phyloP scores from a whole-genome alignment of 35 echinoderm and acorn worm species.

The Strongylocentrotus purpuratus region DNA sequence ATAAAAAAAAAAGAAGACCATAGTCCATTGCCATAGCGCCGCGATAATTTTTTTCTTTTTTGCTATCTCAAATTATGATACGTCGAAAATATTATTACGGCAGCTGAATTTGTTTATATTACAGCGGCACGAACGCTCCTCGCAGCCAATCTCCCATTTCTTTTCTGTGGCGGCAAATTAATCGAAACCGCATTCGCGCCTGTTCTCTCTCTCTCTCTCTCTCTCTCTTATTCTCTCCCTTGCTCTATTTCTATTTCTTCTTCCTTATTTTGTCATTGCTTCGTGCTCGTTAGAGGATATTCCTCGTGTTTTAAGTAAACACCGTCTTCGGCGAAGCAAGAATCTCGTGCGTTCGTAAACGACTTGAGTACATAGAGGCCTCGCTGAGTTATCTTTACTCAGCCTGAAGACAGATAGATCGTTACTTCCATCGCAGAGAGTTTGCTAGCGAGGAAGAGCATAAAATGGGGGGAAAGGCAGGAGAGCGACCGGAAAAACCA shows the following conservation, averaged over 20 bases:
- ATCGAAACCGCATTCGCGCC: not conserved
- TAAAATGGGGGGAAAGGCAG: not conserved
- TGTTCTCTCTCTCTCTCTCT: not conserved
- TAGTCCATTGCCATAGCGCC: not conserved
- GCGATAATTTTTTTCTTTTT: not conserved
- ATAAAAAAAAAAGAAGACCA: not conserved
- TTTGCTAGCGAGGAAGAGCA: not conserved
- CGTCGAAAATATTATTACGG: slow-evolving; percentile 12
- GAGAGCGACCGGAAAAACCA: slow-evolving; percentile 15
- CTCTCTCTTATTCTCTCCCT: not conserved
- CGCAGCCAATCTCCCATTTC: slow-evolving; percentile 1
- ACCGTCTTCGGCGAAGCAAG: not conserved
- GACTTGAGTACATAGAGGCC: slow-evolving; percentile 7
- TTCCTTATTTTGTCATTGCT: not conserved
- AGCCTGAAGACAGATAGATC: slow-evolving; percentile 14
- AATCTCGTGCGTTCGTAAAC: slow-evolving; percentile 6
- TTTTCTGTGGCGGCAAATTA: slow-evolving; percentile 6
- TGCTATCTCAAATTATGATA: not conserved
- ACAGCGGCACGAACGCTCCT: not conserved
- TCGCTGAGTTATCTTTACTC: slow-evolving; percentile 28
- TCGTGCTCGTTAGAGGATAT: slow-evolving; percentile 13
- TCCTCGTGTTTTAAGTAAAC: slow-evolving; percentile 25
- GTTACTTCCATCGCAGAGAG: slow-evolving; percentile 26
- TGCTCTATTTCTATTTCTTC: not conserved
- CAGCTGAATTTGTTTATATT: slow-evolving; percentile 19